Percentiles rank a stretch among this genome's conserved stretches.
phyloP scores from a whole-genome alignment of 2,888 invertebrate genomes.

The Margaritifera margaritifera region DNA sequence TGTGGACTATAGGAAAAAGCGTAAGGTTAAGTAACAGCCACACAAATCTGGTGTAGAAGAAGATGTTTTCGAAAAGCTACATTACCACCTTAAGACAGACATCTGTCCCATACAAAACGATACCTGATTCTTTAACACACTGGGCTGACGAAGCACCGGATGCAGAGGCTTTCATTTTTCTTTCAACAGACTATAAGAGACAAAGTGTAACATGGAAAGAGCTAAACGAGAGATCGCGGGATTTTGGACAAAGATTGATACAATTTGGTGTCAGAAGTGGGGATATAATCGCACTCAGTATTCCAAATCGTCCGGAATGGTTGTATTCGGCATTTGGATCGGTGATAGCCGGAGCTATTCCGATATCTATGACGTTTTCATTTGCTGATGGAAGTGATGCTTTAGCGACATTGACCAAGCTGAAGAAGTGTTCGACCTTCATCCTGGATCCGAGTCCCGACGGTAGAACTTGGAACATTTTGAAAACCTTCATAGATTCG shows the following conservation, averaged over 20 bases:
- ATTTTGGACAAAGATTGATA: not conserved
- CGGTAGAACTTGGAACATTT: slow-evolving; percentile 14
- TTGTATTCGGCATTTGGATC: not conserved
- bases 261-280: not conserved
- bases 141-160: not conserved
- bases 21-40: no score
- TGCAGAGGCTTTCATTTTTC: not conserved
- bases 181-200: not conserved
- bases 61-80: no score
- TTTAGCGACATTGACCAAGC: not conserved
- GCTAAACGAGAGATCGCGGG: not conserved
- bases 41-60: no score
- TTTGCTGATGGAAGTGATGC: slow-evolving; percentile 1
- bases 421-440: slow-evolving; percentile 14
- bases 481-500: slow-evolving; percentile 9
- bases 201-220: no score
- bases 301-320: slow-evolving; percentile 1
- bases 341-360: slow-evolving; percentile 1
- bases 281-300: slow-evolving; percentile 1
- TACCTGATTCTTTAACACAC: not conserved
- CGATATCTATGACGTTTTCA: slow-evolving; percentile 3
- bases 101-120: not conserved
- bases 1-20: no score
- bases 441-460: slow-evolving; percentile 16
- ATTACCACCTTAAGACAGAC: no score